Percentiles rank a stretch among this genome's conserved stretches.
phyloP scores from a whole-genome alignment of 2,888 invertebrate species.

The Ecdyonurus torrentis region DNA sequence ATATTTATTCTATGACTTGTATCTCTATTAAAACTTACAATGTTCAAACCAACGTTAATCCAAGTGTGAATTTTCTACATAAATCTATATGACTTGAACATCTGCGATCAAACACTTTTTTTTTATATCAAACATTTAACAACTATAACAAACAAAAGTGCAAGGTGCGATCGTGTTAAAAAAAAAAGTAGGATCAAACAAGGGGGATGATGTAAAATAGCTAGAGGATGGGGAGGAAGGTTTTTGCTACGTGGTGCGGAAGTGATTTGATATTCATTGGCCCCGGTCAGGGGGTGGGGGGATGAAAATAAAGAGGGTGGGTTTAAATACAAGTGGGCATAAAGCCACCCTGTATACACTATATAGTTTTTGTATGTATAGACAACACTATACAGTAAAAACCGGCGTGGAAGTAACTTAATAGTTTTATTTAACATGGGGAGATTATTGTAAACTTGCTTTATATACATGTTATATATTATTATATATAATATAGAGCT shows the following conservation, averaged over 20 bases:
- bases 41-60: not conserved
- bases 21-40: not conserved
- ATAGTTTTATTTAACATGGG: not conserved
- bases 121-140: too few relatives aligned
- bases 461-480: too few relatives aligned
- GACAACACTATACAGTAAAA: too few relatives aligned
- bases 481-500: not conserved
- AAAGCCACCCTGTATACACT: not conserved
- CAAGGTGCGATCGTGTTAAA: not conserved
- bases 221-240: too few relatives aligned
- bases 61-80: not conserved
- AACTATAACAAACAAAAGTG: not conserved
- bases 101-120: not conserved
- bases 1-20: not conserved
- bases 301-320: too few relatives aligned
- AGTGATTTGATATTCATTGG: conserved; percentile 3
- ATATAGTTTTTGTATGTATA: too few relatives aligned
- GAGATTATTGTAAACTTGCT: not conserved
- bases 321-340: not conserved
- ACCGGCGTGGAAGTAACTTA: not conserved
- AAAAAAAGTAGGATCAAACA: not conserved
- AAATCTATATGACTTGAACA: not conserved
- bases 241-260: not conserved
- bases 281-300: not conserved
- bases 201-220: not conserved